Conservation (phyloP, 2,797 vertebrate genomes). For the Tauraco hartlaubi region DNA sequence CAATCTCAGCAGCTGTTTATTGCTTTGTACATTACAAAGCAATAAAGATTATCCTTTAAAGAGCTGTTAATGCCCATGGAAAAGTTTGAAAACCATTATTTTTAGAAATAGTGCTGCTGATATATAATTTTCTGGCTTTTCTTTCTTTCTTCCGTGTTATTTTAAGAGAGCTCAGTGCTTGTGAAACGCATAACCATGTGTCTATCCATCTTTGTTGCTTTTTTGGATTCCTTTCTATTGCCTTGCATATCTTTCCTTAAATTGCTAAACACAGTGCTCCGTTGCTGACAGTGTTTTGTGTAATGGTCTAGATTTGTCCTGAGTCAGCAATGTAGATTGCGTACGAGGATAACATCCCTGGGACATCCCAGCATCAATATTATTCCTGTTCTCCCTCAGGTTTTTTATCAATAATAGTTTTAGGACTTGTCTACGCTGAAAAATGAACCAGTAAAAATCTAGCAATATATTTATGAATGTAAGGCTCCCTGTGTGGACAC, state of each 20-base stretch:
- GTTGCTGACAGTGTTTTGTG: not conserved
- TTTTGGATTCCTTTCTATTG: constrained; percentile 3
- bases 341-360: not conserved
- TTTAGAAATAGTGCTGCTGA: constrained; percentile 59
- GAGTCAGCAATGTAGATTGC: not conserved
- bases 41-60: constrained; percentile 74
- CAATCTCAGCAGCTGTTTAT: constrained; percentile 77
- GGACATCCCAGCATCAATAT: not conserved
- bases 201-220: constrained; percentile 37
- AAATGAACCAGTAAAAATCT: not conserved
- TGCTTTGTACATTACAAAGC: constrained; percentile 70
- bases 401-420: not conserved
- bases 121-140: constrained; percentile 54
- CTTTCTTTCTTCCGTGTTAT: not conserved
- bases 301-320: not conserved
- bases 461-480: not conserved
- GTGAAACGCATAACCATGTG: not conserved
- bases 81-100: constrained; percentile 70
- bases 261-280: not conserved
- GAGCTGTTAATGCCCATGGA: constrained; percentile 65
- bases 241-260: not conserved
- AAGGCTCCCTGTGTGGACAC: not conserved
- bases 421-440: not conserved
- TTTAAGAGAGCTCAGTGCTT: constrained; percentile 2
- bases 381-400: not conserved